These are phyloP conservation scores for Girardia tigrina DNA, from an alignment of 2,888 invertebrate species.

Conservation along the genomic window DNA sequence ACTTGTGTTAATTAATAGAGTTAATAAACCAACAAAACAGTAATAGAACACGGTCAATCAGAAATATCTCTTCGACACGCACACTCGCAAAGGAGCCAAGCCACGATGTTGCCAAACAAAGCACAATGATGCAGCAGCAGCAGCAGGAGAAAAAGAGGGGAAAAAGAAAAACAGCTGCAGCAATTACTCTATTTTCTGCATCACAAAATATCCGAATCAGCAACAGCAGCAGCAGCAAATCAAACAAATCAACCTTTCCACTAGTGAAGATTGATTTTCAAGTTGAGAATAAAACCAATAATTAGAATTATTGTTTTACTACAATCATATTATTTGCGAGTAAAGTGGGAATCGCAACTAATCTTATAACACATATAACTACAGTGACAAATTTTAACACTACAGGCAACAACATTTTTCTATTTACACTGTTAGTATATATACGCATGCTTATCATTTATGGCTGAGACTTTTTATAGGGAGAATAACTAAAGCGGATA, in stretches of 20 bases:
- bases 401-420: not conserved
- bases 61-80: not conserved
- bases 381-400: conserved; percentile 23
- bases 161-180: not conserved
- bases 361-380: conserved; percentile 12
- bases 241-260: conserved; percentile 19
- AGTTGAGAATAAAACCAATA: conserved; percentile 23
- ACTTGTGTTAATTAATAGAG: conserved; percentile 19
- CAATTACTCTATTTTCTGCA: not conserved
- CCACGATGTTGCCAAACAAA: not conserved
- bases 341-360: conserved; percentile 6
- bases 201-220: conserved; percentile 17
- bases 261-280: conserved; percentile 21
- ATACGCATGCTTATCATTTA: conserved; percentile 11
- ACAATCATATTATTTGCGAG: conserved; percentile 20
- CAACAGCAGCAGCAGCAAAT: conserved; percentile 10
- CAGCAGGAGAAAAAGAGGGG: not conserved
- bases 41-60: not conserved
- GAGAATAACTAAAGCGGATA: conserved; percentile 10
- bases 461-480: not conserved
- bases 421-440: not conserved
- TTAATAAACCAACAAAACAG: conserved; percentile 7
- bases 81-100: not conserved
- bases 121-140: conserved; percentile 3
- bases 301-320: conserved; percentile 18